Evolutionary conservation across 2,113 vertebrate species (phyloP), one percentile per base, ranked within the genome.

Genomic region (Mesoclemmys tuberculata): DNA sequence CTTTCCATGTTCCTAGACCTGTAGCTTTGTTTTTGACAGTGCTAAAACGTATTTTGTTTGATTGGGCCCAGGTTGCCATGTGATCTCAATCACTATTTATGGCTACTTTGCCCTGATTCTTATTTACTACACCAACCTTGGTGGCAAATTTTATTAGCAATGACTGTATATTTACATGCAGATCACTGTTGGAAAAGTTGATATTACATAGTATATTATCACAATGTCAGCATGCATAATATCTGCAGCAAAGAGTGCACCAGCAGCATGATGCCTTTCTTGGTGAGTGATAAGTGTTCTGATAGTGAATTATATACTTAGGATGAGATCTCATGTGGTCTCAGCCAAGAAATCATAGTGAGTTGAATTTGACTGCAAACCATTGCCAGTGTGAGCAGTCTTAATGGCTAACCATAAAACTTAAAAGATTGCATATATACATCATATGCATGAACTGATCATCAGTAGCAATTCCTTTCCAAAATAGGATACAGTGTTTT

Each of bases 401-500:
- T 27, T 58, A 27, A 58, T 58, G 27, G 27, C 27, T 58, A 58
- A 58, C 71, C 71, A 74, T 41, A 41, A 74, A 74, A 41, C 22
- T 16, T 44, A 3, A 51, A 16, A 52, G 7, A 1, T 0, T 71
- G 14, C 7, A 2, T 41, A 22, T 48, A 44, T 87, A 51, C 38
- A 81, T 44, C 27, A 61, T n/a, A 1, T 35, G 35, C 61, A 56
- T 0, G 1, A 77, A 14, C 26, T 68, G 61, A n/a, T 80, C 19
- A 64, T 48, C 77, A 78, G 26, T 31, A 84, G 44, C 31, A 24
- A 46, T 55, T 52, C 14, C 48, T 80, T 80, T 86, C 83, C 44
- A 58, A 16, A 58, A 54, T 19, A 75, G 29, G 26, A 1, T 68
- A 11, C 6, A n/a, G 49, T 51, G 21, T 48, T 84, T 14, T 58